These are phyloP conservation scores for Seira ritae DNA, from an alignment of 2,888 invertebrate genomes.

Conservation along the genomic window DNA sequence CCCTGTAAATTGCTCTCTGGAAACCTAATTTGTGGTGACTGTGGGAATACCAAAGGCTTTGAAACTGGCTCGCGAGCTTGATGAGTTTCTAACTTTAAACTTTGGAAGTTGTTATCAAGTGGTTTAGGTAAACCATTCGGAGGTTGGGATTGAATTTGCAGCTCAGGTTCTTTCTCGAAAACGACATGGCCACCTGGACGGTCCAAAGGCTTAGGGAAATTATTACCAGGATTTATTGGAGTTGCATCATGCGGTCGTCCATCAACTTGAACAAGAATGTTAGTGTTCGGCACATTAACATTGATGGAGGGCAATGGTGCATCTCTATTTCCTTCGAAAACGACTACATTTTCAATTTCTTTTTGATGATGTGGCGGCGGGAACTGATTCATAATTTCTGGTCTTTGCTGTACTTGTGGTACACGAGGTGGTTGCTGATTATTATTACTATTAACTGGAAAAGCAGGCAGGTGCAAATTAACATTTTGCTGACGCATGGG, in stretches of 20 bases:
- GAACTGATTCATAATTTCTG: background rate
- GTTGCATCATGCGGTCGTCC: slow-evolving; percentile 44
- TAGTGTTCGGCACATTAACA: slow-evolving; percentile 4
- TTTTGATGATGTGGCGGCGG: slow-evolving; percentile 2
- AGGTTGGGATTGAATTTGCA: background rate
- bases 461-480: background rate
- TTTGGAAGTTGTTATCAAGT: slow-evolving; percentile 21
- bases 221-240: background rate
- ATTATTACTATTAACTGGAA: background rate
- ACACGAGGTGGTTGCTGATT: slow-evolving; percentile 7
- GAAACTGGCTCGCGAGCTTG: slow-evolving; percentile 24
- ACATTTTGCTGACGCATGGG: slow-evolving; percentile 15
- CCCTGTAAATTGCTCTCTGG: slow-evolving; percentile 26
- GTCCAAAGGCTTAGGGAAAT: slow-evolving; percentile 17
- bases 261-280: slow-evolving; percentile 29
- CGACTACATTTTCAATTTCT: background rate
- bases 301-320: background rate
- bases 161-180: slow-evolving; percentile 24
- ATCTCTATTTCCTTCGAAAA: slow-evolving; percentile 1
- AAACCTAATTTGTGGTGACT: slow-evolving; percentile 28
- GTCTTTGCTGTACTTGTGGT: background rate
- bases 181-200: slow-evolving; percentile 5
- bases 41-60: slow-evolving; percentile 1
- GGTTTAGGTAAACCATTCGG: background rate
- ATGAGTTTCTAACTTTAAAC: slow-evolving; percentile 30